A percentile compares a stretch with the other conserved stretches of the same genome.
Conservation (phyloP, 1,140 invertebrate genomes). For the Drosophila bifasciata region DNA sequence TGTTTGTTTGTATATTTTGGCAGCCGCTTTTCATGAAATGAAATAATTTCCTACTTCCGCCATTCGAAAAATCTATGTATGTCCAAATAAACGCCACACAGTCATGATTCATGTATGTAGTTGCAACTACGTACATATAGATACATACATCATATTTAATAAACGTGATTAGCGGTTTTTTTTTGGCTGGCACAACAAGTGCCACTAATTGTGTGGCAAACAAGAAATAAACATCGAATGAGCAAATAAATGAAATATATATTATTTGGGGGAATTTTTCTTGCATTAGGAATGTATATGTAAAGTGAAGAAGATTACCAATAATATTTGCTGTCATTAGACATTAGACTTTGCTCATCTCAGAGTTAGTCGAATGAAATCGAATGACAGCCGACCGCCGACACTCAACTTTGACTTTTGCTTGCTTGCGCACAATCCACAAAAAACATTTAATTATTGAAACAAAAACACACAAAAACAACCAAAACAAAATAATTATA, state of each 20-base stretch:
- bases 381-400: no score
- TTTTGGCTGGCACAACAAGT: slow-evolving; percentile 32
- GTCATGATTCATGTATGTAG: slow-evolving; percentile 52
- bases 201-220: slow-evolving; percentile 32
- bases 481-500: background rate
- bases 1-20: slow-evolving; percentile 19
- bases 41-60: slow-evolving; percentile 64
- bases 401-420: slow-evolving; percentile 1
- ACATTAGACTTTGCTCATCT: no score
- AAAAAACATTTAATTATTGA: slow-evolving; percentile 7
- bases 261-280: slow-evolving; percentile 1
- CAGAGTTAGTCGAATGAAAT: no score
- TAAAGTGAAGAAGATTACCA: no score
- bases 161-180: slow-evolving; percentile 53
- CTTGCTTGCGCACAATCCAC: no score
- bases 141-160: slow-evolving; percentile 35
- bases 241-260: slow-evolving; percentile 44
- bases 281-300: background rate
- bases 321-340: no score
- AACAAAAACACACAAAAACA: background rate
- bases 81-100: slow-evolving; percentile 23
- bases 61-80: slow-evolving; percentile 58
- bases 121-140: no score
- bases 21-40: slow-evolving; percentile 57
- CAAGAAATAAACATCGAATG: slow-evolving; percentile 23